phyloP scores from a whole-genome alignment of 2,888 invertebrate species.

The Dynastes hyllus region DNA sequence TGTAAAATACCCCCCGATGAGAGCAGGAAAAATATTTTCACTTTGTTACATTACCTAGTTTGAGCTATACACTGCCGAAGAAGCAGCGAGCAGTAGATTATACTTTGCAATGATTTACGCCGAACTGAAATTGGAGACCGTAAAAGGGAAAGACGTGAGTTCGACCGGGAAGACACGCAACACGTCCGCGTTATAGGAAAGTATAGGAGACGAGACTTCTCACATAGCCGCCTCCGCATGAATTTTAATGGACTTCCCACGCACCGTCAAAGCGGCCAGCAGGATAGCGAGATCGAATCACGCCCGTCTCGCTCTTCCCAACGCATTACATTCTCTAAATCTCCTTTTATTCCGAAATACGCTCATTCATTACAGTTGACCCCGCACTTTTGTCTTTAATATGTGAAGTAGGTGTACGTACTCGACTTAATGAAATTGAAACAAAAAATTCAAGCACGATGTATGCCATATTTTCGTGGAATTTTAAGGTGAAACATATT shows the following conservation, averaged over 20 bases:
- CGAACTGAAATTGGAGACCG: constrained; percentile 34
- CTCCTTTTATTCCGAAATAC: constrained; percentile 14
- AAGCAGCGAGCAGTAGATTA: constrained; percentile 32
- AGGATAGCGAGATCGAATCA: constrained; percentile 19
- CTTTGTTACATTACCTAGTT: not conserved
- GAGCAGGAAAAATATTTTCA: constrained; percentile 28
- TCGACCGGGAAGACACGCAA: constrained; percentile 20
- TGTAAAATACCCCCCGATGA: too few species aligned
- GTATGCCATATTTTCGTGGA: not conserved
- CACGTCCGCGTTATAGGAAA: constrained; percentile 29
- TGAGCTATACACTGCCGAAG: not conserved
- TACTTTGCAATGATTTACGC: constrained; percentile 45
- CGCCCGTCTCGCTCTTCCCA: not conserved
- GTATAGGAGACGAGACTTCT: constrained; percentile 33
- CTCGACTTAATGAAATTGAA: constrained; percentile 19
- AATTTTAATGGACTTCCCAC: constrained; percentile 48
- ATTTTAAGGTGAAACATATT: not conserved
- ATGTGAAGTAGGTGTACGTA: constrained; percentile 13
- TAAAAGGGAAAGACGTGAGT: constrained; percentile 28
- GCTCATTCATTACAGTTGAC: constrained; percentile 9
- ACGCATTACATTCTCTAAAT: constrained; percentile 23
- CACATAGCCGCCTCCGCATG: constrained; percentile 42
- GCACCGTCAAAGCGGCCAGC: constrained; percentile 4
- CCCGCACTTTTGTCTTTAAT: not conserved
- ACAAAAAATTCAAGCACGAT: not conserved